A percentile compares a stretch with the other conserved stretches of the same genome.
Evolutionary conservation across 2,113 vertebrate genomes (phyloP).

Genomic region (Elephas maximus): DNA sequence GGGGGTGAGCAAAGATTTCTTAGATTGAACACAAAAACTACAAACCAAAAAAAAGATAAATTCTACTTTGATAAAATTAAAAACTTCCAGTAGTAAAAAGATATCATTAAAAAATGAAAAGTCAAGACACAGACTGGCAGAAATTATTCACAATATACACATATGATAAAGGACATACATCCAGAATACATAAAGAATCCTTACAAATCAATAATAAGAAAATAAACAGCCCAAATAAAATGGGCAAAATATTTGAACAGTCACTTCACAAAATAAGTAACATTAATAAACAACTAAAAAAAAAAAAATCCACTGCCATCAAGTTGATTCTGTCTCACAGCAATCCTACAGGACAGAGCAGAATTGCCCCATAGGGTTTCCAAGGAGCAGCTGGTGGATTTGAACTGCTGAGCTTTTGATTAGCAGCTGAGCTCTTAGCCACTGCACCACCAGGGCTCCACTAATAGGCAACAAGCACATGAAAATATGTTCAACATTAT

Average conservation of each 20-base stretch:
- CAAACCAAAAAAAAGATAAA: neutral
- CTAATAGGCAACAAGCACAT: neutral
- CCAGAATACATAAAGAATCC: neutral
- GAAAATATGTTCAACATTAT: neutral
- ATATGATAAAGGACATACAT: neutral
- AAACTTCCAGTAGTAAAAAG: neutral
- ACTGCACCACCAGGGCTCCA: too few species aligned
- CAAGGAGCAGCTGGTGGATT: too few species aligned
- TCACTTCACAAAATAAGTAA: neutral
- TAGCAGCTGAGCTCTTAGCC: too few species aligned
- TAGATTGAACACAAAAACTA: neutral
- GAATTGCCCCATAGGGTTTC: too few species aligned
- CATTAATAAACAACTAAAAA: neutral
- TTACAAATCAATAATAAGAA: neutral
- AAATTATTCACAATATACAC: neutral
- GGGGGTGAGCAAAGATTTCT: neutral
- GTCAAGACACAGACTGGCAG: neutral
- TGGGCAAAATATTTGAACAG: neutral
- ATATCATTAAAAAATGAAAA: neutral
- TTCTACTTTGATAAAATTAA: neutral
- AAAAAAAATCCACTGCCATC: too few species aligned
- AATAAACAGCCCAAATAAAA: neutral
- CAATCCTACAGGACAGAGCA: too few species aligned
- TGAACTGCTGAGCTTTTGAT: too few species aligned
- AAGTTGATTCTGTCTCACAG: too few species aligned